phyloP scores from a whole-genome alignment of 2,888 invertebrate species.

The Anticlea derivata region DNA sequence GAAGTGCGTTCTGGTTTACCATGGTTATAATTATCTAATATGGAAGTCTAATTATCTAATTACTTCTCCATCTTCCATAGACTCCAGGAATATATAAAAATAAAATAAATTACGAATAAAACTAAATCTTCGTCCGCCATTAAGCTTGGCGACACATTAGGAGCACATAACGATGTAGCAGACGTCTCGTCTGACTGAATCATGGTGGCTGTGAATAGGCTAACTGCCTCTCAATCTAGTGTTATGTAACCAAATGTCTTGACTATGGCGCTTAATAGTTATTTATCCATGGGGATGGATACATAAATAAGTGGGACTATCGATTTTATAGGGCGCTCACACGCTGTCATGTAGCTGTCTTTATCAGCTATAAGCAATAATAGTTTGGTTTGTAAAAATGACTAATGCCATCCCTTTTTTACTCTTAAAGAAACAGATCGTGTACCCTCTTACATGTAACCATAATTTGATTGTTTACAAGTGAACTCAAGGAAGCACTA shows the following conservation, averaged over 20 bases:
- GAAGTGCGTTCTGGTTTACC: too few species aligned
- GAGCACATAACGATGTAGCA: slow-evolving; percentile 51
- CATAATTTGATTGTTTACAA: too few species aligned
- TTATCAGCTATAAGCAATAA: not conserved
- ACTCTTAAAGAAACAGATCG: too few species aligned
- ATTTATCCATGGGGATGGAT: slow-evolving; percentile 11
- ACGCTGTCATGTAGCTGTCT: not conserved
- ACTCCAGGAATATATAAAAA: slow-evolving; percentile 26
- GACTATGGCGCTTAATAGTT: not conserved
- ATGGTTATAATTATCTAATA: too few species aligned
- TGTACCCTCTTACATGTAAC: too few species aligned
- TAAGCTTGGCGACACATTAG: slow-evolving; percentile 55
- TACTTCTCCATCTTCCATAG: slow-evolving; percentile 5
- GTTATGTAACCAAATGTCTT: slow-evolving; percentile 15
- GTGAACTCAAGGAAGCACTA: too few species aligned
- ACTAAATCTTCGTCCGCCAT: slow-evolving; percentile 42
- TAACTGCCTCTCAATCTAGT: slow-evolving; percentile 30
- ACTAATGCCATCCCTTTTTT: too few species aligned
- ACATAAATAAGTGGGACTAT: slow-evolving; percentile 16
- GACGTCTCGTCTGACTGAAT: slow-evolving; percentile 45
- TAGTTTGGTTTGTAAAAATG: too few species aligned
- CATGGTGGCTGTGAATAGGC: slow-evolving; percentile 28
- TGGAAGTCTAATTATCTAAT: slow-evolving; percentile 1
- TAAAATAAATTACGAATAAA: slow-evolving; percentile 28
- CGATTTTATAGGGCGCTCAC: slow-evolving; percentile 16